A percentile compares a stretch with the other conserved stretches of the same genome.
These are phyloP conservation scores for Ia io DNA, from an alignment of 2,113 vertebrate species.

Conservation along the genomic window DNA sequence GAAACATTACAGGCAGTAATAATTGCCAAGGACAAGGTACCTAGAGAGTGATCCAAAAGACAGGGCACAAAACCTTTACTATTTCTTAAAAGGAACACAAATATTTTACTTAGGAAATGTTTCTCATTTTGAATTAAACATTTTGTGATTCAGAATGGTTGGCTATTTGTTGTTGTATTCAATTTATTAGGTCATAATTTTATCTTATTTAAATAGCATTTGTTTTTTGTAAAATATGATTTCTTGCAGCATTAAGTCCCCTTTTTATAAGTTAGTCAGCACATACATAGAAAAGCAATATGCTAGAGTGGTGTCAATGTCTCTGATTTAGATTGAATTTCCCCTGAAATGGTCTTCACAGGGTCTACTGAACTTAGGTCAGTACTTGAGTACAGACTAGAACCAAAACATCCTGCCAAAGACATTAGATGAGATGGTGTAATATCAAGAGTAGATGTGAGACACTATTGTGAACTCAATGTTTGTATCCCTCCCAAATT, in stretches of 20 bases:
- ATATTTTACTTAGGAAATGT: neutral
- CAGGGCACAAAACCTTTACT: neutral
- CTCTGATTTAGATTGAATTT: neutral
- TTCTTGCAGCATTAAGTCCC: neutral
- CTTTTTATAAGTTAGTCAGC: neutral
- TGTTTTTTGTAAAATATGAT: neutral
- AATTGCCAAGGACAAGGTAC: neutral
- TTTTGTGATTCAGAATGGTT: neutral
- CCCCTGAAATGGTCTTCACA: neutral
- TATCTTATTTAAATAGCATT: neutral
- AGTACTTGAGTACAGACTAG: neutral
- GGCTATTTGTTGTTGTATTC: neutral
- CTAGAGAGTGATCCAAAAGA: neutral
- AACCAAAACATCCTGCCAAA: neutral
- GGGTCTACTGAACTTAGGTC: neutral
- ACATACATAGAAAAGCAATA: neutral
- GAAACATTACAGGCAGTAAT: constrained; percentile 4
- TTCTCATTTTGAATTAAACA: constrained; percentile 18
- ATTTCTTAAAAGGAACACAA: constrained; percentile 9
- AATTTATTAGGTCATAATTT: neutral
- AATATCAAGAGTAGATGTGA: neutral
- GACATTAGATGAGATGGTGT: neutral
- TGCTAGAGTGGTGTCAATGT: neutral
- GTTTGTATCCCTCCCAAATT: neutral
- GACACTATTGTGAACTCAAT: neutral